Conservation (phyloP, 1,140 invertebrate species). For the Nixonia krombeini region DNA sequence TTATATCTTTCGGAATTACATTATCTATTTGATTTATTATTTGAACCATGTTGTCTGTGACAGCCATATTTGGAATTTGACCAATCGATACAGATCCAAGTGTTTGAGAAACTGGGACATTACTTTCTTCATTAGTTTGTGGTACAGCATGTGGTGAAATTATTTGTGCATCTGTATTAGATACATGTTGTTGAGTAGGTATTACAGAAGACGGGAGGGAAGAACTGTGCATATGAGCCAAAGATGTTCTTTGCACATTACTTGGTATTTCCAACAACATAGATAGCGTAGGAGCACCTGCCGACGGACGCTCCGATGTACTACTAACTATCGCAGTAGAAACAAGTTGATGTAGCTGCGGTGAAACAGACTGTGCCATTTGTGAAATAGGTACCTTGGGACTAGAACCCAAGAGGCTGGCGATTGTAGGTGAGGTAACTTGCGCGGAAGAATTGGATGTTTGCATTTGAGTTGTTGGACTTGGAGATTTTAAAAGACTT, state of each 20-base stretch:
- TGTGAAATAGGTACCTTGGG: slow-evolving; percentile 61
- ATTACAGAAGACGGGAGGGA: too few relatives aligned
- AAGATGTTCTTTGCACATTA: slow-evolving; percentile 51
- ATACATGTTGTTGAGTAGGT: not conserved
- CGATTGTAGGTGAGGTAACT: slow-evolving; percentile 72
- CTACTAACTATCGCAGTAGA: slow-evolving; percentile 59
- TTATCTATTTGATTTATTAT: slow-evolving; percentile 67
- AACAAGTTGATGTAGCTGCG: slow-evolving; percentile 68
- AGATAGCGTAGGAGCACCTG: slow-evolving; percentile 77
- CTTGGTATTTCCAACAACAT: slow-evolving; percentile 75
- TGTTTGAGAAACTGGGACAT: too few relatives aligned
- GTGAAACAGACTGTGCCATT: slow-evolving; percentile 54
- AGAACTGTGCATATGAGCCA: slow-evolving; percentile 50
- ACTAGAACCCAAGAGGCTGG: slow-evolving; percentile 73
- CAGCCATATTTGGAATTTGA: slow-evolving; percentile 47
- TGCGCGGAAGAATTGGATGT: slow-evolving; percentile 62
- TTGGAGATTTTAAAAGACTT: slow-evolving; percentile 84
- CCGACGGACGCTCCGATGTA: slow-evolving; percentile 74
- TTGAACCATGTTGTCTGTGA: slow-evolving; percentile 60
- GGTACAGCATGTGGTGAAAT: too few relatives aligned
- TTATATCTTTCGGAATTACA: slow-evolving; percentile 67
- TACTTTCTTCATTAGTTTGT: too few relatives aligned
- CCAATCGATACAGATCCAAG: too few relatives aligned
- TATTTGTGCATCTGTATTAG: slow-evolving; percentile 1
- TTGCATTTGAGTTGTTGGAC: slow-evolving; percentile 67